phyloP scores from a whole-genome alignment of 1,140 invertebrate species.

The Dendrolimus punctatus region DNA sequence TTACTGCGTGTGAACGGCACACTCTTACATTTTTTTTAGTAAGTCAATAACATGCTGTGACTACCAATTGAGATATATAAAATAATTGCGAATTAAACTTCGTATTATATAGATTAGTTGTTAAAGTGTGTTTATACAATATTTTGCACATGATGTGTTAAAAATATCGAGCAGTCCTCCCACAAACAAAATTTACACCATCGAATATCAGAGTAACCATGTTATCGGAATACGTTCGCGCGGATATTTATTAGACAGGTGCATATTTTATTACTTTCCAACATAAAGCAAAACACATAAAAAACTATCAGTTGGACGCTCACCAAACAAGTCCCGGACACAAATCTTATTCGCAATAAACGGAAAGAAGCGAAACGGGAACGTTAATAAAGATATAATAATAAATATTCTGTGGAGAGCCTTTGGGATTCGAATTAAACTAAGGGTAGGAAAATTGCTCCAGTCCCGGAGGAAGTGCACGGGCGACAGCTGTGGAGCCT shows the following conservation, averaged over 20 bases:
- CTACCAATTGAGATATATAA: no score
- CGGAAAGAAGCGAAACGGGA: conserved; percentile 38
- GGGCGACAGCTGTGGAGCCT: conserved; percentile 59
- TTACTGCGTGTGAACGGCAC: no score
- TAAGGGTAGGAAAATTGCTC: conserved; percentile 66
- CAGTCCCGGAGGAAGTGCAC: conserved; percentile 52
- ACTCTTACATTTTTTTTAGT: no score
- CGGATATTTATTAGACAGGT: conserved; percentile 34
- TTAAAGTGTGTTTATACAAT: no score
- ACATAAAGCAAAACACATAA: conserved; percentile 36
- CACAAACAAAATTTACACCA: conserved; percentile 28
- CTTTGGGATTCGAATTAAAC: conserved; percentile 62
- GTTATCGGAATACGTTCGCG: conserved; percentile 29
- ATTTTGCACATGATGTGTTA: neutral
- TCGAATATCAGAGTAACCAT: conserved; percentile 11
- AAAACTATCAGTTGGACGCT: conserved; percentile 31
- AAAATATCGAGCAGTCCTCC: conserved; percentile 20
- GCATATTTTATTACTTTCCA: conserved; percentile 38
- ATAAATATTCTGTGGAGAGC: conserved; percentile 61
- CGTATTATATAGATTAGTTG: no score
- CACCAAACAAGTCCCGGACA: conserved; percentile 13
- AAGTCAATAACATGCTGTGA: no score
- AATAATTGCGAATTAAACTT: no score
- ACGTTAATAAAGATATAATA: conserved; percentile 70
- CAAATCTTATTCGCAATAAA: conserved; percentile 54